Evolutionary conservation across 2,888 invertebrate genomes (phyloP).

Genomic region (Trachelus iudaicus): DNA sequence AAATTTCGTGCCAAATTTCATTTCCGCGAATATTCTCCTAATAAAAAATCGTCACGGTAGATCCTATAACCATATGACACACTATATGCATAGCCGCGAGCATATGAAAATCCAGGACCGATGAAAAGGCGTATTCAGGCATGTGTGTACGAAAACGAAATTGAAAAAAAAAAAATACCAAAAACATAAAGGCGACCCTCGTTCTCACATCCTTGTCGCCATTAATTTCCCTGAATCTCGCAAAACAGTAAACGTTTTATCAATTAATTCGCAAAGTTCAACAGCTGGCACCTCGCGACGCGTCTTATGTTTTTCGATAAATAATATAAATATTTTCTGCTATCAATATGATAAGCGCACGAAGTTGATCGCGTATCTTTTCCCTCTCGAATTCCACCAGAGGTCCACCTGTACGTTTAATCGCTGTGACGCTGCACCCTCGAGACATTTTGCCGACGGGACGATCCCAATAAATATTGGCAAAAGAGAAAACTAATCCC

Average conservation of each 20-base stretch:
- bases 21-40: neutral
- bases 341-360: neutral
- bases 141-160: neutral
- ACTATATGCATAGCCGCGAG: neutral
- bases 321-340: neutral
- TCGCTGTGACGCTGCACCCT: neutral
- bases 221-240: no score
- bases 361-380: neutral
- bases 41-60: neutral
- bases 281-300: neutral
- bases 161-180: no score
- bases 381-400: neutral
- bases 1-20: slow-evolving; percentile 35
- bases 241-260: fast-evolving
- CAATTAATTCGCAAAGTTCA: no score
- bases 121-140: neutral
- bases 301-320: neutral
- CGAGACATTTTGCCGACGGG: neutral
- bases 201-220: no score
- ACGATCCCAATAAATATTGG: neutral
- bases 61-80: neutral
- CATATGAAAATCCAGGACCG: neutral
- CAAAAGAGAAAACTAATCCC: neutral
- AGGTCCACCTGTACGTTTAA: neutral
- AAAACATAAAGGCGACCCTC: neutral